Evolutionary conservation across 1,140 invertebrate genomes (phyloP), one percentile per base, ranked within the genome.

Genomic region (Trichonephila clavipes): DNA sequence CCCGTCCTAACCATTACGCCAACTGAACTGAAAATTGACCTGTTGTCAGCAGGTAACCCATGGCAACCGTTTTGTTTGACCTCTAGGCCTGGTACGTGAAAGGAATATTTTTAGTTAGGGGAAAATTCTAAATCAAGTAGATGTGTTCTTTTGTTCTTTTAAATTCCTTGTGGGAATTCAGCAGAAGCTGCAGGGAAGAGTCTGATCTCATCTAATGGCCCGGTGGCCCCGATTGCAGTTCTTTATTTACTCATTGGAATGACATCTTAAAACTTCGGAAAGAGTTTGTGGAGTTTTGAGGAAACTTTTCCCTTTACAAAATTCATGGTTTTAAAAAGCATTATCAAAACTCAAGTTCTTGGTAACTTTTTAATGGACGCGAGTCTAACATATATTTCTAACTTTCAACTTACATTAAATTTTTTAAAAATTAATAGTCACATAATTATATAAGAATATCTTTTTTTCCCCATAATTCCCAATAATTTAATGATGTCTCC

Each of bases 31-130:
- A 51, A 82, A 83, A 83, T 83, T 83, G 82, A 83, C 82, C 82
- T 83, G 82, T 83, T 83, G 82, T 83, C 82, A 83, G 82, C 44
- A 58, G 14, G 82, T 83, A 58, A 59, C 82, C 82, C 82, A 83
- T 83, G 51, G 82, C 82, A 83, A 83, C 82, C n/a, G 82, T 59
- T 83, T 83, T 83, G 82, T 83, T 83, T 83, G 82, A 83, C 82
- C 82, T 83, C 82, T 24, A 24, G 40, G 44, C 24, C 5, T 77
- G 51, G 72, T 77, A 77, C 72, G 72, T 77, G 72, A 34, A 40
- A 77, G 7, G 72, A 77, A 77, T 77, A 77, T 40, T 77, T 77
- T 77, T 77, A 77, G 72, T 77, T 77, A 18, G 24, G 72, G 62
- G 10, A 51, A 77, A 40, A 77, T 77, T 77, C 72, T 77, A 77